A percentile compares a stretch with the other conserved stretches of the same genome.
These are phyloP conservation scores for Drosophila watanabei DNA, from an alignment of 1,140 invertebrate genomes.

Conservation along the genomic window DNA sequence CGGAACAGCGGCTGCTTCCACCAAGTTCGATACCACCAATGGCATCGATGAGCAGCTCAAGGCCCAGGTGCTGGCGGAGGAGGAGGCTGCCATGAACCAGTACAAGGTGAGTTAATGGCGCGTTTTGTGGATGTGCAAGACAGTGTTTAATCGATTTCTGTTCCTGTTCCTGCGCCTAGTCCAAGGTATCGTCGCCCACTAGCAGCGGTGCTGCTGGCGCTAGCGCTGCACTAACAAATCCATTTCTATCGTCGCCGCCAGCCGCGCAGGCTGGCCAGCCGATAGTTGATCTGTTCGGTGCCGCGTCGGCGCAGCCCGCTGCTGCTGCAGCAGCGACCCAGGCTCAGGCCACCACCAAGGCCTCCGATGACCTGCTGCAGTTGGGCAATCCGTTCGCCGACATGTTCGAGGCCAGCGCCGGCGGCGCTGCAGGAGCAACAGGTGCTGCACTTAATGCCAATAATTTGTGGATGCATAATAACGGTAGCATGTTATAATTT, in stretches of 20 bases:
- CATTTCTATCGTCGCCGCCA: constrained; percentile 91
- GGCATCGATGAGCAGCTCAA: constrained; percentile 94
- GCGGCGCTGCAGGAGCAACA: constrained; percentile 85
- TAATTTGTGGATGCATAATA: constrained; percentile 90
- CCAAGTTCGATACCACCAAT: constrained; percentile 90
- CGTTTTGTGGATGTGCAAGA: not conserved
- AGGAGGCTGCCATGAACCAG: constrained; percentile 97
- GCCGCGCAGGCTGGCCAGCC: constrained; percentile 88
- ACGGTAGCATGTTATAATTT: constrained; percentile 87
- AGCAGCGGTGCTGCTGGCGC: constrained; percentile 86
- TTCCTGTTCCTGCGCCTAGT: constrained; percentile 86
- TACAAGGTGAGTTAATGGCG: constrained; percentile 91
- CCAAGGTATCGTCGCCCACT: constrained; percentile 92
- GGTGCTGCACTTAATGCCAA: constrained; percentile 86
- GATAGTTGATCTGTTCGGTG: constrained; percentile 93
- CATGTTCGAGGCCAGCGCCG: constrained; percentile 89
- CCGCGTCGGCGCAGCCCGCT: constrained; percentile 86
- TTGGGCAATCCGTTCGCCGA: constrained; percentile 96
- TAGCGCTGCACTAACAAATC: constrained; percentile 91
- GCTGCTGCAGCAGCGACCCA: constrained; percentile 74
- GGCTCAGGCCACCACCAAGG: constrained; percentile 87
- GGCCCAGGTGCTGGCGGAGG: constrained; percentile 96
- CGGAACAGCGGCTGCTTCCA: constrained; percentile 91
- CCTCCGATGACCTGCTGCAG: constrained; percentile 95
- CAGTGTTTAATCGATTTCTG: constrained; percentile 34